phyloP scores from a whole-genome alignment of 2,888 invertebrate species.

The Frankliniella intonsa region DNA sequence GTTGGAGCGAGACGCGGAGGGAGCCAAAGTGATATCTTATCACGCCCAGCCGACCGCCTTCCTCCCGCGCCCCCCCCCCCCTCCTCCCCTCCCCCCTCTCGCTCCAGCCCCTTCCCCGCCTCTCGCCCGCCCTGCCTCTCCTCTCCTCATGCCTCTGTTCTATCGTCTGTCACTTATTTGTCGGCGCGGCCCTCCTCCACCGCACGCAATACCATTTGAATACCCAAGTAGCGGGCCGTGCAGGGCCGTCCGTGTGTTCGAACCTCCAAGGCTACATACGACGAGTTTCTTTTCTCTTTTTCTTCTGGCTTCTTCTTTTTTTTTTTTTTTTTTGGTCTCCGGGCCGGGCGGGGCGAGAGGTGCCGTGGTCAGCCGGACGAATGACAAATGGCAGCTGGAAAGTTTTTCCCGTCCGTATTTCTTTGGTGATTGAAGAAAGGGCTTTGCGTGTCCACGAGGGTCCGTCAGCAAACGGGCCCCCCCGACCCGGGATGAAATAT shows the following conservation, averaged over 20 bases:
- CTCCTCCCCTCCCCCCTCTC: neutral
- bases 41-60: slow-evolving; percentile 1
- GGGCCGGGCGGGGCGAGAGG: too few species aligned
- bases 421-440: slow-evolving; percentile 16
- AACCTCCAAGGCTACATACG: too few species aligned
- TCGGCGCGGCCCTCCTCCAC: too few species aligned
- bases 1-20: neutral
- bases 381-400: slow-evolving; percentile 15
- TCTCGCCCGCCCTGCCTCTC: neutral
- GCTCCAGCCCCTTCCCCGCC: neutral
- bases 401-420: slow-evolving; percentile 11
- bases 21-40: slow-evolving; percentile 26
- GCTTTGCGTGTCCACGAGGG: neutral
- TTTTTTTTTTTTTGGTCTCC: neutral
- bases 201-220: too few species aligned
- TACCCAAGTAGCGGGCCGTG: too few species aligned
- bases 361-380: neutral
- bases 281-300: too few species aligned
- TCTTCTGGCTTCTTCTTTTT: neutral
- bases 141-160: neutral
- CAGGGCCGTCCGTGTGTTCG: too few species aligned
- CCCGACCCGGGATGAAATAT: slow-evolving; percentile 15
- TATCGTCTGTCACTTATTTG: neutral
- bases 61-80: neutral
- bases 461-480: neutral